These are phyloP conservation scores for Microcebus lehilahytsara DNA, from an alignment of 2,113 vertebrate genomes.

Conservation along the genomic window DNA sequence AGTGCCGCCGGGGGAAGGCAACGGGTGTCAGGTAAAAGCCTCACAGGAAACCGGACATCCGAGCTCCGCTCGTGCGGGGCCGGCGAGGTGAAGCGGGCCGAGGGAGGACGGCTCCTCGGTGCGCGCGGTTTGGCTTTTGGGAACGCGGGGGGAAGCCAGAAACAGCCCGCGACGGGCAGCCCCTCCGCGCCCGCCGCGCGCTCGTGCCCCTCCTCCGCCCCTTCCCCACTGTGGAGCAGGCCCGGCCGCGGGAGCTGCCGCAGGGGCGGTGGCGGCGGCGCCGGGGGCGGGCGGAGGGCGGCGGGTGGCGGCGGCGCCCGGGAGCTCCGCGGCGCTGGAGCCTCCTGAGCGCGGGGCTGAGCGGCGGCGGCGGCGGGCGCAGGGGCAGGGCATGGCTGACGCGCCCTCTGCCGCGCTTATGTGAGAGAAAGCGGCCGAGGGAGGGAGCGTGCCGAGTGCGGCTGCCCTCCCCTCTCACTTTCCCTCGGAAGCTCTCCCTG, in stretches of 20 bases:
- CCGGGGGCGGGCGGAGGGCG: neutral
- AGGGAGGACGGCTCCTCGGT: neutral
- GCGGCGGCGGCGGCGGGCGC: constrained; percentile 70
- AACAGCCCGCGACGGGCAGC: neutral
- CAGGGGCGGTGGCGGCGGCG: neutral
- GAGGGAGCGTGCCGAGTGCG: constrained; percentile 60
- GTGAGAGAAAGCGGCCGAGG: constrained; percentile 74
- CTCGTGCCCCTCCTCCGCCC: constrained; percentile 42
- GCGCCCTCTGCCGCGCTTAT: constrained; percentile 84
- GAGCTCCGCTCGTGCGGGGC: constrained; percentile 75
- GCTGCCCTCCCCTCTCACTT: constrained; percentile 54
- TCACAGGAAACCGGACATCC: constrained; percentile 84
- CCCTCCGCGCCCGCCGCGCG: neutral
- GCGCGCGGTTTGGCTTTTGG: constrained; percentile 11
- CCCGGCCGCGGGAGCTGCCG: neutral
- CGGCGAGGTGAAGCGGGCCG: constrained; percentile 52
- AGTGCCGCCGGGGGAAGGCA: constrained; percentile 63
- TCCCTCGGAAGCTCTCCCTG: neutral
- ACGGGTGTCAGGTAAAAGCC: constrained; percentile 77
- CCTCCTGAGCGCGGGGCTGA: constrained; percentile 63
- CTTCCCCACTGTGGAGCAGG: neutral
- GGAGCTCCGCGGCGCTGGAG: constrained; percentile 56
- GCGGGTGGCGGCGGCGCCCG: constrained; percentile 54
- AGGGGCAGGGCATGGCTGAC: constrained; percentile 81
- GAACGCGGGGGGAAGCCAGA: neutral